Evolutionary conservation across 2,888 invertebrate species (phyloP).

Genomic region (Tenthredo scrophulariae): DNA sequence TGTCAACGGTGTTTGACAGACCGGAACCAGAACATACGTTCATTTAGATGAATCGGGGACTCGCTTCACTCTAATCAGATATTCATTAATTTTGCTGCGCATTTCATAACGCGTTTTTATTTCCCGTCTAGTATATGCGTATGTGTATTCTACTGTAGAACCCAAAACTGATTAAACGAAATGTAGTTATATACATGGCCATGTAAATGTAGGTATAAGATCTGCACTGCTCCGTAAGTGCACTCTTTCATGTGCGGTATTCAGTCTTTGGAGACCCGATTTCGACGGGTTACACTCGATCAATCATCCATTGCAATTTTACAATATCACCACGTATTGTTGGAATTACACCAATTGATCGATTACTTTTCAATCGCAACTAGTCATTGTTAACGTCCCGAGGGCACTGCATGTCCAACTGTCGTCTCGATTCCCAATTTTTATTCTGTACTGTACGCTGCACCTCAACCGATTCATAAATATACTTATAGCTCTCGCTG

Average conservation of each 20-base stretch:
- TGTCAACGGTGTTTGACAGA: slow-evolving; percentile 72
- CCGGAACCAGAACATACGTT: slow-evolving; percentile 66
- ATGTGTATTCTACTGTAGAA: background rate
- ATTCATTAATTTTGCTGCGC: slow-evolving; percentile 5
- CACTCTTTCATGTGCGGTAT: slow-evolving; percentile 31
- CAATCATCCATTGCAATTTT: slow-evolving; percentile 71
- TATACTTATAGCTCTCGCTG: background rate
- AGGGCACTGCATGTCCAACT: slow-evolving; percentile 4
- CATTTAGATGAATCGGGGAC: slow-evolving; percentile 34
- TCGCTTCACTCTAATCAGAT: background rate
- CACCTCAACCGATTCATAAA: background rate
- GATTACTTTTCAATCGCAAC: slow-evolving; percentile 72
- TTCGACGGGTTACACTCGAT: slow-evolving; percentile 61
- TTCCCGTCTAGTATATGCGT: background rate
- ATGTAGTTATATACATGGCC: background rate
- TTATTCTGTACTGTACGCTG: background rate
- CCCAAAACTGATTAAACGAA: too few relatives aligned
- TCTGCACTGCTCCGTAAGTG: slow-evolving; percentile 19
- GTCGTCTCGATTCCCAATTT: slow-evolving; percentile 23
- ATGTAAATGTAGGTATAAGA: background rate
- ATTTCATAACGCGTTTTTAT: background rate
- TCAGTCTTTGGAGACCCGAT: slow-evolving; percentile 55
- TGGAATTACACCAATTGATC: slow-evolving; percentile 67
- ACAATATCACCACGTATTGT: slow-evolving; percentile 66
- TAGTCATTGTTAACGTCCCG: slow-evolving; percentile 60